phyloP scores from a whole-genome alignment of 2,113 vertebrate genomes.

The Bufo bufo region DNA sequence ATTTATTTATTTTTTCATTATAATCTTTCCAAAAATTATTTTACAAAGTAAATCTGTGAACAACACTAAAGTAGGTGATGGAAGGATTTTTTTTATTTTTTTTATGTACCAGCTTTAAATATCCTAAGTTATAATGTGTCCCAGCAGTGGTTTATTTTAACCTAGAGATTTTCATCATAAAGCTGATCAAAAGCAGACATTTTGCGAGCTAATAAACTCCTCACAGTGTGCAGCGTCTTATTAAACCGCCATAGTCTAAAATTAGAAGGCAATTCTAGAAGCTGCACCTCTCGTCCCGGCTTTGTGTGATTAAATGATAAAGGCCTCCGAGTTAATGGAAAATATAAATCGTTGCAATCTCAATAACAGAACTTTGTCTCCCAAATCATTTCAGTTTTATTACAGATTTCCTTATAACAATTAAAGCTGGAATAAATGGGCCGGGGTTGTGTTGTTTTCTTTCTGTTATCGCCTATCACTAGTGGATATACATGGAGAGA shows the following conservation, averaged over 20 bases:
- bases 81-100: slow-evolving; percentile 11
- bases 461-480: background rate
- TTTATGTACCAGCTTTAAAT: slow-evolving; percentile 36
- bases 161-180: slow-evolving; percentile 53
- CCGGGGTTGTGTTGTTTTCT: background rate
- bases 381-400: slow-evolving; percentile 55
- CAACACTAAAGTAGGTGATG: slow-evolving; percentile 24
- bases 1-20: no score
- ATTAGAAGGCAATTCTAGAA: slow-evolving; percentile 49
- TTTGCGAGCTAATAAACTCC: slow-evolving; percentile 54
- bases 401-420: slow-evolving; percentile 46
- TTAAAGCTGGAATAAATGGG: slow-evolving; percentile 44
- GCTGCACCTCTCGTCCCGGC: slow-evolving; percentile 46
- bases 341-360: slow-evolving; percentile 56
- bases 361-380: slow-evolving; percentile 49
- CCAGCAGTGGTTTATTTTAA: slow-evolving; percentile 59
- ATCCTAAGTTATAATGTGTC: slow-evolving; percentile 34
- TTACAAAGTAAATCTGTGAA: slow-evolving; percentile 24
- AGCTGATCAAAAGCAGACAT: slow-evolving; percentile 50
- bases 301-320: slow-evolving; percentile 60
- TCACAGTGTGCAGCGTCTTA: slow-evolving; percentile 52
- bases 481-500: background rate
- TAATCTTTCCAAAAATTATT: background rate
- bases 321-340: slow-evolving; percentile 55
- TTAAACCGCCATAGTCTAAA: slow-evolving; percentile 57